Conservation (phyloP, 2,888 invertebrate species). For the Blomia tropicalis region DNA sequence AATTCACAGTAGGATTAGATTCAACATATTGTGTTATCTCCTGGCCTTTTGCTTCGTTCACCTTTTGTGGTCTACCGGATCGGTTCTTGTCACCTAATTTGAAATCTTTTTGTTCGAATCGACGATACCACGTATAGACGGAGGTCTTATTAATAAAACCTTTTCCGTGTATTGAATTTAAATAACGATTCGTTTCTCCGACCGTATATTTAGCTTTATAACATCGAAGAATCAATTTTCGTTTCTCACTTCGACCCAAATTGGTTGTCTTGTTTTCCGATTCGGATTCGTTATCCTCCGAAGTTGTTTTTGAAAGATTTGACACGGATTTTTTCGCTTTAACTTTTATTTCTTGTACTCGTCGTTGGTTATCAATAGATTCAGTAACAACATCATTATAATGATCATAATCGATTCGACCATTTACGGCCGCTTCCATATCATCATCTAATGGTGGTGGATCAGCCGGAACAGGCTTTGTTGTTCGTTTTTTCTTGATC, state of each 20-base stretch:
- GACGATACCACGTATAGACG: background rate
- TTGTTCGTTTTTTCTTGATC: background rate
- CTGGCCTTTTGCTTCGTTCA: background rate
- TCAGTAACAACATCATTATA: background rate
- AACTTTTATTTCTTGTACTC: background rate
- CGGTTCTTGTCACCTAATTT: background rate
- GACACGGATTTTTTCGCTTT: background rate
- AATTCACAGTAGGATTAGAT: background rate
- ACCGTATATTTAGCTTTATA: constrained; percentile 5
- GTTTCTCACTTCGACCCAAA: constrained; percentile 1
- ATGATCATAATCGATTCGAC: background rate
- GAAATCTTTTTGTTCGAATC: background rate
- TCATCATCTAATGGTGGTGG: constrained; percentile 1
- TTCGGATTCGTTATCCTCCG: background rate
- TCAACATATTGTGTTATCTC: background rate
- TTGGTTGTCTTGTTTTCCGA: background rate
- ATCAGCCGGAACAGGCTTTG: constrained; percentile 4
- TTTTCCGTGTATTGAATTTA: background rate
- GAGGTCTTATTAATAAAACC: constrained; percentile 14
- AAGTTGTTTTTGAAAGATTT: background rate
- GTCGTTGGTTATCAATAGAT: background rate
- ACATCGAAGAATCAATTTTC: background rate
- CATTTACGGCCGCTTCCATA: background rate
- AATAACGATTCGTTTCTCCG: constrained; percentile 1
- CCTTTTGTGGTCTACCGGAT: background rate